Percentiles rank a stretch among this genome's conserved stretches.
phyloP scores from a whole-genome alignment of 2,888 invertebrate genomes.

The Eupithecia inturbata region DNA sequence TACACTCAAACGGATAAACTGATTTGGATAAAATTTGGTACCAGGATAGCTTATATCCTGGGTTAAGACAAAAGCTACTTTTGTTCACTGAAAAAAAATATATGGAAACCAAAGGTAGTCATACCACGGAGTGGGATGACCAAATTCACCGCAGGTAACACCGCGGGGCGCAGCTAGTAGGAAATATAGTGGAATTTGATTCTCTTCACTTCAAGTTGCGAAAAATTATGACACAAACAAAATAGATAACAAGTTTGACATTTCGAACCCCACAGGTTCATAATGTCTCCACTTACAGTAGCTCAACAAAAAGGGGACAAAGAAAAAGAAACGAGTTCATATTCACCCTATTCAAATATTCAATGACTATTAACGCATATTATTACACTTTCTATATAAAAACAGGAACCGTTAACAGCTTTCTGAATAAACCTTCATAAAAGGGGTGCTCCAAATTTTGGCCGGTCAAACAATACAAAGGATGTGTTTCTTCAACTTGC shows the following conservation, averaged over 20 bases:
- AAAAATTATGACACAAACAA: not conserved
- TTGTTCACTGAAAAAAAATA: no score
- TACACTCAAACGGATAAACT: not conserved
- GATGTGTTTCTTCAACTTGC: slow-evolving; percentile 68
- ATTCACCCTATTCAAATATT: slow-evolving; percentile 17
- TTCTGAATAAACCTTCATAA: slow-evolving; percentile 62
- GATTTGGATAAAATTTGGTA: not conserved
- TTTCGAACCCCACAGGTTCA: not conserved
- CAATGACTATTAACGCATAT: slow-evolving; percentile 25
- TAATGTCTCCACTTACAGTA: not conserved
- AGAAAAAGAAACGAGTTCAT: not conserved
- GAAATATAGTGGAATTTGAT: not conserved
- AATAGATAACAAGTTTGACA: not conserved
- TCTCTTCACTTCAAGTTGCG: not conserved
- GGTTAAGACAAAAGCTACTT: no score
- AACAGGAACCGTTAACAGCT: slow-evolving; percentile 45
- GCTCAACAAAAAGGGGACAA: not conserved
- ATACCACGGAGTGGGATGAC: no score
- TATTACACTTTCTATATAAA: slow-evolving; percentile 31
- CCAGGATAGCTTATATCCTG: not conserved
- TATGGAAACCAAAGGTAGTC: no score
- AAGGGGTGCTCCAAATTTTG: slow-evolving; percentile 66
- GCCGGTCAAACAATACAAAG: slow-evolving; percentile 74
- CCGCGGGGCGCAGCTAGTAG: not conserved
- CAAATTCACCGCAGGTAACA: no score